These are phyloP conservation scores for Zootermopsis nevadensis DNA, from an alignment of 2,888 invertebrate species.

Conservation along the genomic window DNA sequence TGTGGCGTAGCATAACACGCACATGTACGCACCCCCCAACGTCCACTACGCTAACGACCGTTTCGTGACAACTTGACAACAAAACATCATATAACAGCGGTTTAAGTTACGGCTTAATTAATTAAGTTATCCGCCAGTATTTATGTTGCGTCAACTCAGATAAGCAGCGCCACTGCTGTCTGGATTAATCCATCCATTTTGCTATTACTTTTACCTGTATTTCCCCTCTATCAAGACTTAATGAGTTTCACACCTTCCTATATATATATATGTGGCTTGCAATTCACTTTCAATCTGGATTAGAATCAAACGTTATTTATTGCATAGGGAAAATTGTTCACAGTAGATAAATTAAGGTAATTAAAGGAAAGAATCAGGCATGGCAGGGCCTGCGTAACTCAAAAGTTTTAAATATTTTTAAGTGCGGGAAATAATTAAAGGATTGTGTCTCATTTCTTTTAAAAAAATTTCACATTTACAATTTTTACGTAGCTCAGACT, in stretches of 20 bases:
- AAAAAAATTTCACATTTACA: too few species aligned
- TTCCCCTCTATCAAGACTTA: background rate
- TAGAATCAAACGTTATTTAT: background rate
- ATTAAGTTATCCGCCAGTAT: constrained; percentile 17
- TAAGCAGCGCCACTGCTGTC: background rate
- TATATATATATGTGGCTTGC: background rate
- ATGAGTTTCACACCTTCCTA: background rate
- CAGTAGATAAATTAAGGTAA: background rate
- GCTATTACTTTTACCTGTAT: constrained; percentile 2
- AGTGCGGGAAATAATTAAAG: too few species aligned
- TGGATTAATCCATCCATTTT: background rate
- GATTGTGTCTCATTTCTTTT: too few species aligned
- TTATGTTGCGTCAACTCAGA: constrained; percentile 12
- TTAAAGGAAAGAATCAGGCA: background rate
- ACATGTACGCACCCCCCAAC: background rate
- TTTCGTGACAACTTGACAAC: constrained; percentile 24
- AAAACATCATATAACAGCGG: constrained; percentile 5
- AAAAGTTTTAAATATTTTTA: too few species aligned
- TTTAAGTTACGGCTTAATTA: constrained; percentile 23
- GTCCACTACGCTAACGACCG: constrained; percentile 13
- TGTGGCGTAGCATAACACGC: background rate
- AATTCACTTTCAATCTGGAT: background rate
- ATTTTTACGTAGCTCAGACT: too few species aligned
- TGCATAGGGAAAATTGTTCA: background rate
- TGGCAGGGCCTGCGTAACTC: too few species aligned